Base-by-base conservation (phyloP, 2,888 invertebrate genomes). In the Carterocephalus palaemon region DNA sequence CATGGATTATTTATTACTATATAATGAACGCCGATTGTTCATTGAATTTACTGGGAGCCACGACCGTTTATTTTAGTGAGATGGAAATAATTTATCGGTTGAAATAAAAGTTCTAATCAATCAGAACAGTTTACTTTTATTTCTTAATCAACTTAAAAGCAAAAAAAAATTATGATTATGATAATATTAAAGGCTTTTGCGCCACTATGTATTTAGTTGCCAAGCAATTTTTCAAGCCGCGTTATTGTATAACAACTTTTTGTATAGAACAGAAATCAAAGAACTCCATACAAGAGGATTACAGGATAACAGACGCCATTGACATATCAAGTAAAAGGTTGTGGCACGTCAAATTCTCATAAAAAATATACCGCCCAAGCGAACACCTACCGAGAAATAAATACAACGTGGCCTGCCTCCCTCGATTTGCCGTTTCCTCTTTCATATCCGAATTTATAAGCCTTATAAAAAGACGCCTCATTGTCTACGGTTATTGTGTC, bases 341-440 rank as follows among this genome's bases (percentile, higher is more conserved):
- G 16, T 10, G 24, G 9, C 2, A 12, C 15, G 16, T 48, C 56
- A 54, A 51, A 49, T 51, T 49, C 57, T 53, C 61, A 60, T 59
- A 60, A 62, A 63, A 62, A 55, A 62, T 56, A 64, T 58, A 55
- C 56, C 64, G 59, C 63, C 63, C 60, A 51, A 59, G 57, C 50
- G 52, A 52, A 52, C 56, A 49, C 7, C 12, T 41, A 24, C 33
- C 13, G 13, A 34, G 22, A 28, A 12, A 8, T 8, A 15, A n/a
- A 15, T 16, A 23, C 9, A 3, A 15, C 6, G 7, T 3, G 5
- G 20, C 8, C 15, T 9, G 10, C 4, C n/a, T 34, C 20, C 8
- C 7, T 12, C 19, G 23, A n/a, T 23, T 23, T 9, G 10, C 34
- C 8, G 8, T 10, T 12, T 34, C n/a, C 13, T 15, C 7, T 19